phyloP scores from a whole-genome alignment of 2,797 vertebrate species.

The Sebastes itinus region DNA sequence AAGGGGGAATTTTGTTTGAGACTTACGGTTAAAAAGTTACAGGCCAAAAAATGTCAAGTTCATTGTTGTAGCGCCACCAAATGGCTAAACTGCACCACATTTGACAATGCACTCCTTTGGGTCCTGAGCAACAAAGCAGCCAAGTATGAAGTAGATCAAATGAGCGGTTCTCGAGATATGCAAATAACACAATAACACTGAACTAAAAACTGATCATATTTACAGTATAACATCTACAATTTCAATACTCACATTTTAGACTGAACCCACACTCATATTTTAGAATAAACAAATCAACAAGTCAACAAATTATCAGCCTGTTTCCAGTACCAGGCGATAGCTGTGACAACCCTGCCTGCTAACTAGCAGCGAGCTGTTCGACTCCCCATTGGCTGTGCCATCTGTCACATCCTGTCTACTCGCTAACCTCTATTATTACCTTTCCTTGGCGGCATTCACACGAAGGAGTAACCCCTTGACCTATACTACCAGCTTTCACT shows the following conservation, averaged over 20 bases:
- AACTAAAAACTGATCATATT: not conserved
- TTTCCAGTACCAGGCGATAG: conserved; percentile 3
- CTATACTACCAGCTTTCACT: conserved; percentile 38
- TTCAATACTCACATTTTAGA: not conserved
- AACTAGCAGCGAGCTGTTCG: conserved; percentile 47
- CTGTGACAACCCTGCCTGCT: conserved; percentile 20
- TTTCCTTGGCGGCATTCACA: conserved; percentile 45
- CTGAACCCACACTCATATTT: not conserved
- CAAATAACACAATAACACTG: no score
- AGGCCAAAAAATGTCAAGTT: no score
- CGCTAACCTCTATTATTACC: conserved; percentile 21
- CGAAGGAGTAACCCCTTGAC: conserved; percentile 47
- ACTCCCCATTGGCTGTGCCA: conserved; percentile 65
- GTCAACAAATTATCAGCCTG: conserved; percentile 16
- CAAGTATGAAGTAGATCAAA: no score
- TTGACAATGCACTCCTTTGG: no score
- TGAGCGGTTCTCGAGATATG: no score
- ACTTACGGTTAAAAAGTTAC: no score
- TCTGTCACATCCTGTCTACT: conserved; percentile 76
- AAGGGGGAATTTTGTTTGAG: no score
- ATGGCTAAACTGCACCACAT: no score
- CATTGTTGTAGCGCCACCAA: no score
- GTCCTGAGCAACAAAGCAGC: no score
- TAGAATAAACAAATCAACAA: conserved; percentile 42
- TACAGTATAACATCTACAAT: not conserved